Conservation (phyloP, 2,797 vertebrate species). For the Microchirus variegatus region DNA sequence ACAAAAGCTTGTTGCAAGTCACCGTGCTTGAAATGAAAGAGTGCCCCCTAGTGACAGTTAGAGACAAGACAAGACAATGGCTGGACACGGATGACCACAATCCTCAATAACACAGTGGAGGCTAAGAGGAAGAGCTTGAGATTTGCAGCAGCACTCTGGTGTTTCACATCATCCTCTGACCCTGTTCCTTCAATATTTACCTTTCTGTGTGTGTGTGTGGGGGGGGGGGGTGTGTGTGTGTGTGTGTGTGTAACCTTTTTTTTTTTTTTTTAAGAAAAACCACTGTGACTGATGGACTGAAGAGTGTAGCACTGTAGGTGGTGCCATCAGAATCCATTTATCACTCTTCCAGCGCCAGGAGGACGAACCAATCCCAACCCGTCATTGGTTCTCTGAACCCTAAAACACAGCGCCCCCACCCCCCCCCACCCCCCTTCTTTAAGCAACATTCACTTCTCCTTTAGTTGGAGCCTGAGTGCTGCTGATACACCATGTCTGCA, state of each 20-base stretch:
- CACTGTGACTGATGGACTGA: slow-evolving; percentile 51
- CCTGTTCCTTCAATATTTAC: slow-evolving; percentile 20
- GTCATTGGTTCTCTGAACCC: neutral
- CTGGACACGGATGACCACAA: slow-evolving; percentile 14
- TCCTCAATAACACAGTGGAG: slow-evolving; percentile 33
- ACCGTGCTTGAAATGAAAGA: slow-evolving; percentile 48
- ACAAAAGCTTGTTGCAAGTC: slow-evolving; percentile 11
- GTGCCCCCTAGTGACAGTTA: slow-evolving; percentile 70
- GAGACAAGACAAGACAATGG: slow-evolving; percentile 38
- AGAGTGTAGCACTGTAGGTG: slow-evolving; percentile 59
- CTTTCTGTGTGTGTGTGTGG: slow-evolving; percentile 6
- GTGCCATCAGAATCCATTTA: slow-evolving; percentile 67
- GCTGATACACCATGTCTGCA: slow-evolving; percentile 48
- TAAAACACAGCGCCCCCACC: slow-evolving; percentile 44
- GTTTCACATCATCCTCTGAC: slow-evolving; percentile 2
- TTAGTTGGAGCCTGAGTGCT: slow-evolving; percentile 16
- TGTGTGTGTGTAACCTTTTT: slow-evolving; percentile 63
- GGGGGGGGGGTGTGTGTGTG: slow-evolving; percentile 32
- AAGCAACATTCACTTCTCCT: slow-evolving; percentile 39
- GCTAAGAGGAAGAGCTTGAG: slow-evolving; percentile 15
- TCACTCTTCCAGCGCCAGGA: slow-evolving; percentile 38
- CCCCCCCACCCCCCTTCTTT: slow-evolving; percentile 11
- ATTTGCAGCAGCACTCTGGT: slow-evolving; percentile 24
- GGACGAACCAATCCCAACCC: slow-evolving; percentile 36
- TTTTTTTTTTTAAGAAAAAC: slow-evolving; percentile 33